Base-by-base conservation (phyloP, 1,140 invertebrate genomes). In the Adoxophyes honmai region DNA sequence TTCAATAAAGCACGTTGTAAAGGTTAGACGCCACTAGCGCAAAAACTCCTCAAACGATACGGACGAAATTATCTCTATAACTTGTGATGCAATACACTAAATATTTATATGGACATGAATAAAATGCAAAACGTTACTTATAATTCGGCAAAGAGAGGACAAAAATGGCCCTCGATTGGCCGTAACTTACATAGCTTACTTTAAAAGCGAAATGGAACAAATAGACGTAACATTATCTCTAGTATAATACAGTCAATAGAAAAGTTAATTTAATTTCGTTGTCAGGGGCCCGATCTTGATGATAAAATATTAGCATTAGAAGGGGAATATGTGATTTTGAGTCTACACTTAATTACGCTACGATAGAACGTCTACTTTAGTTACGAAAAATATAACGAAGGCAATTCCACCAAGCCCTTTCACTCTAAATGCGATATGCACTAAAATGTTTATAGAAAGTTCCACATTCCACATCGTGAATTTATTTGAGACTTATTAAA, bases 71-170 rank as follows among this genome's bases (percentile, higher is more conserved):
- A 7, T 48, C 10, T 48, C 18, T 18, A 48, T 48, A 48, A 16
- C 21, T 18, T 48, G 42, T 48, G 42, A 48, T 48, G 42, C 18
- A 21, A 48, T 18, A 48, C 3, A 48, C 42, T 48, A 48, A 48
- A 39, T 18, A 48, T 48, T 48, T 44, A n/a, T 21, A 28, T 48
- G 18, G 18, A 48, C 42, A 48, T 48, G 54, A 66, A 74, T 62
- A 71, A 48, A 37, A 39, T 57, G 38, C 52, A 64, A 57, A 57
- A 36, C 37, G 35, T 55, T 57, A 66, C 48, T 63, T 60, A 78
- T 81, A 77, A 81, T 78, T 83, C 73, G 76, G 78, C 59, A 62
- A 62, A 59, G 60, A 75, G 71, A 72, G 73, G 68, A 69, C 59
- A 55, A 34, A 52, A 57, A 55, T 42, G 68, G 62, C 62, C 61